These are phyloP conservation scores for Hemichromis elongatus DNA, from an alignment of 2,113 vertebrate species.

Conservation along the genomic window DNA sequence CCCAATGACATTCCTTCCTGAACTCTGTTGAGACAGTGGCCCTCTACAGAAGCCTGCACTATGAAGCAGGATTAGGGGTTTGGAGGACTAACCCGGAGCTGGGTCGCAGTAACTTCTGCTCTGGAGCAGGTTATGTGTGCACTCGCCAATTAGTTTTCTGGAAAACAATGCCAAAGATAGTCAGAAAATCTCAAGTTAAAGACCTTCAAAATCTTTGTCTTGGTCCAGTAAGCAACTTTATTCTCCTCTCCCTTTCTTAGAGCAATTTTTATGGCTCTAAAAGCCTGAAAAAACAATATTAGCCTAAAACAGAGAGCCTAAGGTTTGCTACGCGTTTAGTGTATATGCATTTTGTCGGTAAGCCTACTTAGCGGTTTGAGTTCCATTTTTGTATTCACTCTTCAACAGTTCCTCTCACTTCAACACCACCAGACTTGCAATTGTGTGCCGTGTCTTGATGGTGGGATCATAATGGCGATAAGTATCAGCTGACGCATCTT, in stretches of 20 bases:
- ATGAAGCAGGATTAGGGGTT: rapidly evolving
- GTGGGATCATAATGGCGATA: not conserved
- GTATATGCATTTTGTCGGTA: not conserved
- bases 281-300: not conserved
- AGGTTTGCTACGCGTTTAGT: rapidly evolving
- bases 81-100: not conserved
- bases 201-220: not conserved
- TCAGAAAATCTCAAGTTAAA: not conserved
- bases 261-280: not conserved
- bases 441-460: not conserved
- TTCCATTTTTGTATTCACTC: not conserved
- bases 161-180: not conserved
- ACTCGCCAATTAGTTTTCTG: not conserved
- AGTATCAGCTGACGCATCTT: not conserved
- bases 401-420: not conserved
- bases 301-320: not conserved
- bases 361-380: rapidly evolving
- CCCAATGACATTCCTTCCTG: not conserved
- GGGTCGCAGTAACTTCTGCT: not conserved
- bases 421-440: too few species aligned
- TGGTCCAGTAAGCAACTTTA: not conserved
- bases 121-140: not conserved
- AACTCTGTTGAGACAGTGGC: not conserved
- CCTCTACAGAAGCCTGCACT: not conserved
- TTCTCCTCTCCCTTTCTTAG: not conserved